Conservation (phyloP, 2,797 vertebrate species). For the Corythornis leucogaster region DNA sequence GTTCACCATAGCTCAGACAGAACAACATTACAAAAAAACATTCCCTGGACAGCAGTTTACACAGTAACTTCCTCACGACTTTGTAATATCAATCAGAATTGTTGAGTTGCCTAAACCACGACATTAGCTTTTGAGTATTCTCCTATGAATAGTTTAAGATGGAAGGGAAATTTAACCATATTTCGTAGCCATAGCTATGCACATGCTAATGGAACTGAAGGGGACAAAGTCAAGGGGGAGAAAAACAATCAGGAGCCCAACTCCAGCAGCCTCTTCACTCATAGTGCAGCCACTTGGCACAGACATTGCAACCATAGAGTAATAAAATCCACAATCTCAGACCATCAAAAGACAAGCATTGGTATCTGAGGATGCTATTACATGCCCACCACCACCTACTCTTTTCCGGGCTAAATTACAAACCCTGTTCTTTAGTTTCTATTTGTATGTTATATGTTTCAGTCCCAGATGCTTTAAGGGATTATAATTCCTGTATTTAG, state of each 20-base stretch:
- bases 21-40: not conserved
- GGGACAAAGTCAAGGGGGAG: not conserved
- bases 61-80: not conserved
- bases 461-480: not conserved
- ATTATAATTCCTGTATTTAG: not conserved
- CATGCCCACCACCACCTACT: not conserved
- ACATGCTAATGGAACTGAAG: not conserved
- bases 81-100: not conserved
- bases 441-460: not conserved
- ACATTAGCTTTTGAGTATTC: not conserved
- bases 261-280: not conserved
- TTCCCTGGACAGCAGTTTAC: not conserved
- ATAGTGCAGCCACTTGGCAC: not conserved
- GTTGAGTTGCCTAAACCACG: not conserved
- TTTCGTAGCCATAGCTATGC: not conserved
- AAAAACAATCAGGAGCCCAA: not conserved
- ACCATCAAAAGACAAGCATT: not conserved
- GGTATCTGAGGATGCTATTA: not conserved
- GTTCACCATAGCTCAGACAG: not conserved
- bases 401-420: not conserved
- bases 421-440: not conserved
- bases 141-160: not conserved
- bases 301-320: fast-evolving
- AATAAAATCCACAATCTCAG: not conserved
- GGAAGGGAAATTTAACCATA: not conserved